Conservation (phyloP, 2,888 invertebrate genomes). For the Torymus auratus region DNA sequence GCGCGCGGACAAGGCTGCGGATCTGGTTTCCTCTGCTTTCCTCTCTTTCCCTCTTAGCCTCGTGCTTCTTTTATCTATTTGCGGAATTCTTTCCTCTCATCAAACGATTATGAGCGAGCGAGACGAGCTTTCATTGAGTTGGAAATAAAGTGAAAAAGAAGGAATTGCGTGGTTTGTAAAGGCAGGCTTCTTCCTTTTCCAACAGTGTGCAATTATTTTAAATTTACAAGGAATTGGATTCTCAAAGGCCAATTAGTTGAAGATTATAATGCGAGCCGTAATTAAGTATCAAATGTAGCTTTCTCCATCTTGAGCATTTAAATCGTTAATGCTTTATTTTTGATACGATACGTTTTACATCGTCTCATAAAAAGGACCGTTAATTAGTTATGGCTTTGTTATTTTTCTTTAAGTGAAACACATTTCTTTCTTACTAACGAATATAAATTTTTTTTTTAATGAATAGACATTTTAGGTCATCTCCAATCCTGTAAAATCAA, state of each 20-base stretch:
- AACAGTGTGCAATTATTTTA: constrained; percentile 6
- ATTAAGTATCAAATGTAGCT: too few species aligned
- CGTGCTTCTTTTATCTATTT: constrained; percentile 19
- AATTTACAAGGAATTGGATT: neutral
- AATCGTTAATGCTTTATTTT: too few species aligned
- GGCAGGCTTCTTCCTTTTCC: constrained; percentile 2
- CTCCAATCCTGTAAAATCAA: too few species aligned
- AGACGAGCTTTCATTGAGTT: constrained; percentile 2
- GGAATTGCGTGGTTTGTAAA: neutral
- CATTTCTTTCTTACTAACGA: too few species aligned
- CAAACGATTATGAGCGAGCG: constrained; percentile 36
- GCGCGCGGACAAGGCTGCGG: constrained; percentile 15
- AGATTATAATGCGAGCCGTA: neutral
- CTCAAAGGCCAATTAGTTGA: neutral
- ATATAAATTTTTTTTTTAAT: too few species aligned
- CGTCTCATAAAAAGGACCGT: too few species aligned
- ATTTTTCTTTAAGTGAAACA: too few species aligned
- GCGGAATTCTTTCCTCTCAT: constrained; percentile 23
- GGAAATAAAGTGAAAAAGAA: neutral
- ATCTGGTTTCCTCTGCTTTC: constrained; percentile 1
- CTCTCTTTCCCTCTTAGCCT: neutral
- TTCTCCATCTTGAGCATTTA: too few species aligned
- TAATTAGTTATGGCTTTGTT: too few species aligned
- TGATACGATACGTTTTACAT: too few species aligned
- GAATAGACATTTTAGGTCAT: too few species aligned